phyloP scores from a whole-genome alignment of 2,888 invertebrate species.

The Hanleya hanleyi region DNA sequence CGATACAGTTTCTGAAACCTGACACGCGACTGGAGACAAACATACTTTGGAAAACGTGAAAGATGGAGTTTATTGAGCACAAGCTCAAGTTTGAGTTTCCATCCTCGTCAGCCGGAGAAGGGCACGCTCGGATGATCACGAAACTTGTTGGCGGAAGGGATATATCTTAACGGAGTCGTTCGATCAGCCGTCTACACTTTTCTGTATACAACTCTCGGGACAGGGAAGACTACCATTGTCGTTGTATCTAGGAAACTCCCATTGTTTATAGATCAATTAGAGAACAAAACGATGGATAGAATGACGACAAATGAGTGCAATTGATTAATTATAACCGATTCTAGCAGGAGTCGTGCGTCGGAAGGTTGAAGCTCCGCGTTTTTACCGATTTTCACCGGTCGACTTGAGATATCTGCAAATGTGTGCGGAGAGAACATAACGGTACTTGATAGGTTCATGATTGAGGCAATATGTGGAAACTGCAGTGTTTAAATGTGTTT shows the following conservation, averaged over 20 bases:
- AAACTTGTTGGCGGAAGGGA: neutral
- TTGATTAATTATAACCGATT: neutral
- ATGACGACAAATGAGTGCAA: neutral
- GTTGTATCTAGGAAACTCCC: neutral
- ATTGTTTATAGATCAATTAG: neutral
- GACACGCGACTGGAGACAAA: too few relatives aligned
- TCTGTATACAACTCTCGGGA: too few relatives aligned
- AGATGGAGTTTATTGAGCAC: too few relatives aligned
- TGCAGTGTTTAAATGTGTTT: constrained; percentile 2
- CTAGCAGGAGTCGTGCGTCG: neutral
- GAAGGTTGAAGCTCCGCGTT: neutral
- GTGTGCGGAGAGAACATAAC: neutral
- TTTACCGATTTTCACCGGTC: neutral
- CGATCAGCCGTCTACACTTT: neutral
- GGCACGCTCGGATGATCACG: neutral
- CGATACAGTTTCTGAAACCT: too few relatives aligned
- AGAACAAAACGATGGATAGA: neutral
- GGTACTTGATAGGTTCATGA: neutral
- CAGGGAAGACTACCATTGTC: neutral
- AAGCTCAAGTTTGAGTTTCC: too few relatives aligned
- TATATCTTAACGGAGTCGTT: neutral
- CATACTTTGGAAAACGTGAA: too few relatives aligned
- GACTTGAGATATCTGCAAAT: neutral
- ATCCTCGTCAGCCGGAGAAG: too few relatives aligned
- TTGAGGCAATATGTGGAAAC: neutral